Conservation (phyloP, 2,888 invertebrate species). For the Ctena decussata region DNA sequence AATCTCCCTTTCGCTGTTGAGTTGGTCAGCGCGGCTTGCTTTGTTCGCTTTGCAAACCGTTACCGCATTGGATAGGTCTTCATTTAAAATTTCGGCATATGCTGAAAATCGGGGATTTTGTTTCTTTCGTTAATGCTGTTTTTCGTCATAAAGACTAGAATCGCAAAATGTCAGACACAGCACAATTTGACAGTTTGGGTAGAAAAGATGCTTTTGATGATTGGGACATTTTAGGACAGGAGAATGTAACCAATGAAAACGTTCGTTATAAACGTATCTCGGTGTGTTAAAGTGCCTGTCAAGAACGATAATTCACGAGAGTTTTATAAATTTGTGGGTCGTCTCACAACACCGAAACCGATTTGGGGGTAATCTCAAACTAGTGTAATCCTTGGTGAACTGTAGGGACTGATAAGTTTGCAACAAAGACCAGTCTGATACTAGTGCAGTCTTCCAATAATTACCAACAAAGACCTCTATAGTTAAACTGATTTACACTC, state of each 20-base stretch:
- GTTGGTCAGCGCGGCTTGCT: slow-evolving; percentile 49
- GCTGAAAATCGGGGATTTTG: neutral
- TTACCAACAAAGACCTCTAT: too few species aligned
- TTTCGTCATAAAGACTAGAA: neutral
- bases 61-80: slow-evolving; percentile 61
- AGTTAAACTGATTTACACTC: too few species aligned
- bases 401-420: too few species aligned
- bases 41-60: slow-evolving; percentile 57
- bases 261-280: slow-evolving; percentile 41
- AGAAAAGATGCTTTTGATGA: slow-evolving; percentile 39
- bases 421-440: too few species aligned
- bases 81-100: slow-evolving; percentile 32
- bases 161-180: neutral
- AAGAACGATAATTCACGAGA: slow-evolving; percentile 37
- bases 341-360: neutral
- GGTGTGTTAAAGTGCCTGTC: slow-evolving; percentile 11
- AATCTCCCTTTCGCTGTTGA: slow-evolving; percentile 30
- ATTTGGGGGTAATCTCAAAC: neutral
- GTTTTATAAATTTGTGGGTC: slow-evolving; percentile 3
- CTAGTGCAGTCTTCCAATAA: too few species aligned
- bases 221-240: slow-evolving; percentile 54
- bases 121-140: neutral
- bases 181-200: slow-evolving; percentile 22
- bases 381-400: too few species aligned
- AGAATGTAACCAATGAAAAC: slow-evolving; percentile 50